Base-by-base conservation (phyloP, 2,797 vertebrate genomes). In the Enteromius viviparus region DNA sequence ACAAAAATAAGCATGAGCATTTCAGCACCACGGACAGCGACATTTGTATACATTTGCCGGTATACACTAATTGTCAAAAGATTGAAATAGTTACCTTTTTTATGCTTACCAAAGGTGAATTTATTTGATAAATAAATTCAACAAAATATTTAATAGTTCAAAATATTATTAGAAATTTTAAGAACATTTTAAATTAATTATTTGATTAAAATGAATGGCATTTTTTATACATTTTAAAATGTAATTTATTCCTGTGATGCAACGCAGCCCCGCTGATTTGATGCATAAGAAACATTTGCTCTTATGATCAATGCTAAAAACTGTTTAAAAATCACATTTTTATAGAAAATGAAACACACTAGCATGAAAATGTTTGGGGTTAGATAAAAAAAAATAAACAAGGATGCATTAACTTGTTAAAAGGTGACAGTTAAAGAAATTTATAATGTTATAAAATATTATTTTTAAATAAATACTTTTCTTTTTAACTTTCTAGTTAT, bases 1-100 rank as follows among this genome's bases (percentile, higher is more conserved):
- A 10, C 26, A 78, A 3, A 78, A 47, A 19, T 49, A 62, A 34
- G 15, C 14, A 60, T 17, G 21, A 17, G 3, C 2, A 7, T 81
- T 74, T 60, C 69, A 81, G 69, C 9, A 66, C 32, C 71, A 53
- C 1, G 10, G 58, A 65, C 58, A 81, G 80, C 6, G 1, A 40
- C 58, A 7, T 5, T 23, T 14, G 6, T 6, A 10, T 40, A 14
- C 8, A 3, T 76, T 60, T 4, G 2, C 7, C 21, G 15, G 26
- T n/a, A 34, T 26, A 62, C 12, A 62, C 60, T 17, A 29, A 1
- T 3, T 6, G 12, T 32, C 6, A 64, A 64, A 64, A 64, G 6
- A 64, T 29, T 15, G 4, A 62, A 62, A 29, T 62, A 62, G 29
- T 29, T 23, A 23, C 0, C 0, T 62, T 14, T 26, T 60, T 58